phyloP scores from a whole-genome alignment of 2,113 vertebrate species.

The Amphiprion percula region DNA sequence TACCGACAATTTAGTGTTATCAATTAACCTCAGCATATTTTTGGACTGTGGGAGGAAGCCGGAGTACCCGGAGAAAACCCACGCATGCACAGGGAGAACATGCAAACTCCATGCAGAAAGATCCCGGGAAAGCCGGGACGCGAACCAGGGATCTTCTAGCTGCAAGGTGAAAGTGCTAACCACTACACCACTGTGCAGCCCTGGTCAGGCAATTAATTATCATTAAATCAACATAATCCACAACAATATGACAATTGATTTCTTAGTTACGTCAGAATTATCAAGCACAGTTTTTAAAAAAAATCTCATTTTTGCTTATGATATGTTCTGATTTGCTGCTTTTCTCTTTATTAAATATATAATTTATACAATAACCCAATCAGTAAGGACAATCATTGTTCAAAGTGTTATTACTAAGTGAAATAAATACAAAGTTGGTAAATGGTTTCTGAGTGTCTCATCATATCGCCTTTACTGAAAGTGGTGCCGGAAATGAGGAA shows the following conservation, averaged over 20 bases:
- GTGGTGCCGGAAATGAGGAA: background rate
- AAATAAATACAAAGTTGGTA: background rate
- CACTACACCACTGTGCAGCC: no score
- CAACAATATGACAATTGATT: background rate
- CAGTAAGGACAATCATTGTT: background rate
- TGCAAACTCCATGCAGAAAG: no score
- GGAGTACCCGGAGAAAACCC: no score
- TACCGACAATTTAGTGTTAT: no score
- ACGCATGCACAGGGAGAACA: no score
- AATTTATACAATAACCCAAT: background rate
- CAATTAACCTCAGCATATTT: no score
- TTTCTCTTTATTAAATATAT: background rate
- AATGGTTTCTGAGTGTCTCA: conserved; percentile 8
- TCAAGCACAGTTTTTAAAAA: background rate
- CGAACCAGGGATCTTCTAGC: no score
- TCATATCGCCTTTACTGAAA: conserved; percentile 4
- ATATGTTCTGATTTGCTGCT: background rate
- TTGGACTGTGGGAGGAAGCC: no score
- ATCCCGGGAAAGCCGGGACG: no score
- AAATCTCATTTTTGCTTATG: background rate
- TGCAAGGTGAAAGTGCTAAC: no score
- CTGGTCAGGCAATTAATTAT: no score
- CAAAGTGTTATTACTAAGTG: background rate
- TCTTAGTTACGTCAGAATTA: background rate
- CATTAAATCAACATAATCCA: background rate